These are phyloP conservation scores for Euleptes europaea DNA, from an alignment of 2,113 vertebrate genomes.

Conservation along the genomic window DNA sequence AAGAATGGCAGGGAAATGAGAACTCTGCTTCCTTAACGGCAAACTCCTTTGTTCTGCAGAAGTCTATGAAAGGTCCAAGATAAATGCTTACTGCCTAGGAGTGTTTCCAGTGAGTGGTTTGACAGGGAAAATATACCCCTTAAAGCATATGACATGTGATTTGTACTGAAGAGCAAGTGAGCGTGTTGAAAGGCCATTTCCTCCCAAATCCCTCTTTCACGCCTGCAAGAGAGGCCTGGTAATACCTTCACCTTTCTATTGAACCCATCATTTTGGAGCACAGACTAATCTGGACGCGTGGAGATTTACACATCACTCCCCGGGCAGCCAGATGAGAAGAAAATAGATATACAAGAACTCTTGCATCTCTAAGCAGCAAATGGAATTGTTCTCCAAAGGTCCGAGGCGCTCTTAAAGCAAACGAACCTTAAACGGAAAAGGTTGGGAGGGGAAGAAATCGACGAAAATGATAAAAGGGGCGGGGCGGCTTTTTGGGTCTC, in stretches of 20 bases:
- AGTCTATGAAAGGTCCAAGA: neutral
- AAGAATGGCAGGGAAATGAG: neutral
- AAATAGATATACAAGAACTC: neutral
- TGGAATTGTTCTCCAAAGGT: neutral
- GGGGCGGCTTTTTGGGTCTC: neutral
- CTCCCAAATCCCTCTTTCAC: neutral
- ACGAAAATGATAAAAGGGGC: neutral
- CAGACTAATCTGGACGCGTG: neutral
- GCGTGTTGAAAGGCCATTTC: neutral
- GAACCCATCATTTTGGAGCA: neutral
- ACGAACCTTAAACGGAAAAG: neutral
- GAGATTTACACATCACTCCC: neutral
- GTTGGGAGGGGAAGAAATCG: neutral
- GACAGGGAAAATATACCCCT: neutral
- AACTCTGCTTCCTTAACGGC: neutral
- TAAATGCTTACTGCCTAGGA: neutral
- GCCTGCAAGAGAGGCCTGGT: neutral
- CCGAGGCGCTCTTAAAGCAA: neutral
- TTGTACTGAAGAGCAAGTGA: neutral
- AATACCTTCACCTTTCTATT: constrained; percentile 9
- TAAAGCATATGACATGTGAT: neutral
- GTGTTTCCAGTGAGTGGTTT: neutral
- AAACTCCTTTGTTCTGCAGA: neutral
- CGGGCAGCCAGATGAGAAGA: neutral
- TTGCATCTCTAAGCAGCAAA: neutral